These are phyloP conservation scores for Dasyornis broadbenti DNA, from an alignment of 2,113 vertebrate genomes.

Conservation along the genomic window DNA sequence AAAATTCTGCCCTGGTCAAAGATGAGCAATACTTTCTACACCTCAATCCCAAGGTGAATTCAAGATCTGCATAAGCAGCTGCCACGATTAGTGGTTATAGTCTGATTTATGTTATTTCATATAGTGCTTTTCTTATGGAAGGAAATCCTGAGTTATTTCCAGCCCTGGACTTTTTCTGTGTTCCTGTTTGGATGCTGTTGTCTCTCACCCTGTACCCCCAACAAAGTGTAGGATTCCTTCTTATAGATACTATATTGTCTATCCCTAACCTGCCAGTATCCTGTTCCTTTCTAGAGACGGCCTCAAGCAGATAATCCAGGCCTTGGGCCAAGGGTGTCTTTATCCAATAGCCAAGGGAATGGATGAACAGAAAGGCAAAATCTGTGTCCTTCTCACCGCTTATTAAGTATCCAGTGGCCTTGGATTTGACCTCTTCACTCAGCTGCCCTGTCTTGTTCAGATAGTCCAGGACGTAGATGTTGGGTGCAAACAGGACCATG, in stretches of 20 bases:
- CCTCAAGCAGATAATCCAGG: background rate
- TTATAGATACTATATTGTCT: background rate
- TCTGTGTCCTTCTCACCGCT: slow-evolving; percentile 67
- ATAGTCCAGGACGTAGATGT: slow-evolving; percentile 86
- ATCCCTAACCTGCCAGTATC: background rate
- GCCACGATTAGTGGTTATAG: background rate
- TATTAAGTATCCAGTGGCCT: slow-evolving; percentile 73
- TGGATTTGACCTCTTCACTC: slow-evolving; percentile 67
- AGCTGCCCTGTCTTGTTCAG: slow-evolving; percentile 81
- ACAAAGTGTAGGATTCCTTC: background rate
- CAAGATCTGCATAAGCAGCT: background rate
- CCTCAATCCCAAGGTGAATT: background rate
- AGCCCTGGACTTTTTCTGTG: background rate
- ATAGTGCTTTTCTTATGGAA: background rate
- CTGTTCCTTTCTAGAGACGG: background rate
- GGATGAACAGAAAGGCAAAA: background rate
- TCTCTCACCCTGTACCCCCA: background rate
- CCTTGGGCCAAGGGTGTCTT: background rate
- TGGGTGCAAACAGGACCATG: slow-evolving; percentile 85
- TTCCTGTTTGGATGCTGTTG: background rate
- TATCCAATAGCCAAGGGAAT: background rate
- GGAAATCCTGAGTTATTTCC: background rate
- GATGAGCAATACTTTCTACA: background rate
- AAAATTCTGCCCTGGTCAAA: background rate
- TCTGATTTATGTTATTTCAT: background rate